These are phyloP conservation scores for Volucella bombylans DNA, from an alignment of 2,888 invertebrate species.

Conservation along the genomic window DNA sequence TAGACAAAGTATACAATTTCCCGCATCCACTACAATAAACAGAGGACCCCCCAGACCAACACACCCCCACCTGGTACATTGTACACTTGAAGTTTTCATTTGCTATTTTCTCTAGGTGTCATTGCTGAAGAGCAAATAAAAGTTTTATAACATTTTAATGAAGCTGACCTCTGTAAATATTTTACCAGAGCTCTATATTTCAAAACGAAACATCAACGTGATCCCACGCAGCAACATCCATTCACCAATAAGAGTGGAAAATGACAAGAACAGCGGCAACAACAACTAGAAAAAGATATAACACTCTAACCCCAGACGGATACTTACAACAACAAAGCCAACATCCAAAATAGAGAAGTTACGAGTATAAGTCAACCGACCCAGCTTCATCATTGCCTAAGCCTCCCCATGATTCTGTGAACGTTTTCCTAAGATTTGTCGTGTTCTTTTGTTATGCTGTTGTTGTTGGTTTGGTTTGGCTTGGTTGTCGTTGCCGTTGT, in stretches of 20 bases:
- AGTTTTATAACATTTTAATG: constrained; percentile 71
- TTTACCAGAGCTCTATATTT: constrained; percentile 39
- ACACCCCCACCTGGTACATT: not conserved
- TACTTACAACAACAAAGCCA: constrained; percentile 24
- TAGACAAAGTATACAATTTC: constrained; percentile 1
- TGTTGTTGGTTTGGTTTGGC: not conserved
- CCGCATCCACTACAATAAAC: not conserved
- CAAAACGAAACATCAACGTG: not conserved
- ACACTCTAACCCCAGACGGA: constrained; percentile 42
- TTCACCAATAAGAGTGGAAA: not conserved
- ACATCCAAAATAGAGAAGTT: constrained; percentile 40
- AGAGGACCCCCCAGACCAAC: no score
- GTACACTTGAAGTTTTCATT: constrained; percentile 22
- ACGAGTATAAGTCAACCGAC: not conserved
- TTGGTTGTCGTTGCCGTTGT: no score
- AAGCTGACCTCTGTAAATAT: constrained; percentile 72
- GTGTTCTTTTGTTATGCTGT: constrained; percentile 8
- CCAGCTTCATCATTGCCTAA: not conserved
- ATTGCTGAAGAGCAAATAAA: constrained; percentile 58
- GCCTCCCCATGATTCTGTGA: constrained; percentile 8
- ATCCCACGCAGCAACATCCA: not conserved
- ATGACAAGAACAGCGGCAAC: not conserved
- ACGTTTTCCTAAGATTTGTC: constrained; percentile 12
- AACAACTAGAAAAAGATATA: constrained; percentile 8
- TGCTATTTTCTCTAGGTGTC: constrained; percentile 44